These are phyloP conservation scores for Argyrosomus japonicus DNA, from an alignment of 2,113 vertebrate genomes.

Conservation along the genomic window DNA sequence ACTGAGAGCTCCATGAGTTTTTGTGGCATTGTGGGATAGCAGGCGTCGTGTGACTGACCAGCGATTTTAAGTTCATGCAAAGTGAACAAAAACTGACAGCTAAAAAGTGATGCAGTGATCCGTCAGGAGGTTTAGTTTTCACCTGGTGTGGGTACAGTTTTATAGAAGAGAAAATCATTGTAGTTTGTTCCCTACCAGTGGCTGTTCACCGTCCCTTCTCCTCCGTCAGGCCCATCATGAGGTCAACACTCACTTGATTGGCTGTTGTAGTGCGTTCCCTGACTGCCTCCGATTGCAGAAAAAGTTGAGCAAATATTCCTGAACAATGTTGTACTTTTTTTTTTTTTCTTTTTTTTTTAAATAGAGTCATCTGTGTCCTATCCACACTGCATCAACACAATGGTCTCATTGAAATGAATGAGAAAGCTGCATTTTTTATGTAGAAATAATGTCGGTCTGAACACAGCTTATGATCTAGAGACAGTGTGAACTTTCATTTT, in stretches of 20 bases:
- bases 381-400: neutral
- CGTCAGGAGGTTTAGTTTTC: neutral
- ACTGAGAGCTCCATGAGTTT: neutral
- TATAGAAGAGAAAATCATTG: neutral
- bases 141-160: no score
- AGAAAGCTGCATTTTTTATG: neutral
- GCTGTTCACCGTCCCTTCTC: neutral
- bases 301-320: neutral
- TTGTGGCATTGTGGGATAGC: neutral
- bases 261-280: neutral
- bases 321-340: neutral
- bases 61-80: neutral
- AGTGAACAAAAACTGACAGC: neutral
- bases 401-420: slow-evolving; percentile 6
- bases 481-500: slow-evolving; percentile 29
- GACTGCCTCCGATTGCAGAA: neutral
- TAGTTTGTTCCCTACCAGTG: neutral
- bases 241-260: neutral
- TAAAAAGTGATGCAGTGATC: neutral
- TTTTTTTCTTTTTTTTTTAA: no score
- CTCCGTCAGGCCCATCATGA: neutral
- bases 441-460: slow-evolving; percentile 21
- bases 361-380: neutral
- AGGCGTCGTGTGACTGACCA: neutral
- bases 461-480: neutral